phyloP scores from a whole-genome alignment of 2,797 vertebrate species.

The Enteromius thamalakanensis region DNA sequence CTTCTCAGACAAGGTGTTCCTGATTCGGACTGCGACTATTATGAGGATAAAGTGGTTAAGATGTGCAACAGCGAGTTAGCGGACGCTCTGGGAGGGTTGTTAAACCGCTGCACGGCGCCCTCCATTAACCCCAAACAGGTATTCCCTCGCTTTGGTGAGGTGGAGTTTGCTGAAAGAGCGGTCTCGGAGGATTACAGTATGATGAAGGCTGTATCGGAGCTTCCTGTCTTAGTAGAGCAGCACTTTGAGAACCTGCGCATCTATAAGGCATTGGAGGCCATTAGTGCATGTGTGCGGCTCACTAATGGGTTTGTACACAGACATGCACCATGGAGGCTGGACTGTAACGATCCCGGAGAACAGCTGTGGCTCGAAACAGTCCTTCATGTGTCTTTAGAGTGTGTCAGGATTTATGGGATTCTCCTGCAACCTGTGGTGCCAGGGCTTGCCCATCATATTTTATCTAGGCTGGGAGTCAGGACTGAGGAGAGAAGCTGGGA shows the following conservation, averaged over 20 bases:
- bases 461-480: slow-evolving; percentile 84
- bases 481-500: slow-evolving; percentile 77
- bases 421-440: slow-evolving; percentile 92
- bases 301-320: slow-evolving; percentile 92
- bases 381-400: slow-evolving; percentile 87
- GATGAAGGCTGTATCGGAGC: slow-evolving; percentile 74
- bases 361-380: slow-evolving; percentile 86
- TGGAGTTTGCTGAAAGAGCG: slow-evolving; percentile 59
- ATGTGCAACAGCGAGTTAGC: slow-evolving; percentile 89
- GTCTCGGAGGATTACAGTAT: slow-evolving; percentile 82
- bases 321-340: slow-evolving; percentile 90
- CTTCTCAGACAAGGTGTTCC: slow-evolving; percentile 92
- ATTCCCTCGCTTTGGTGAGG: slow-evolving; percentile 77
- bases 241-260: slow-evolving; percentile 82
- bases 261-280: slow-evolving; percentile 90
- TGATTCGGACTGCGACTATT: slow-evolving; percentile 90
- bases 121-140: slow-evolving; percentile 86
- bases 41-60: slow-evolving; percentile 85
- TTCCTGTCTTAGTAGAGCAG: slow-evolving; percentile 78
- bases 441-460: slow-evolving; percentile 77
- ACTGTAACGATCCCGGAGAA: slow-evolving; percentile 68
- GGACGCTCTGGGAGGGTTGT: slow-evolving; percentile 86
- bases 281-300: slow-evolving; percentile 82
- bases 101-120: slow-evolving; percentile 87
- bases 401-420: slow-evolving; percentile 86